Percentiles rank a stretch among this genome's conserved stretches.
These are phyloP conservation scores for Lophius piscatorius DNA, from an alignment of 2,113 vertebrate species.

Conservation along the genomic window DNA sequence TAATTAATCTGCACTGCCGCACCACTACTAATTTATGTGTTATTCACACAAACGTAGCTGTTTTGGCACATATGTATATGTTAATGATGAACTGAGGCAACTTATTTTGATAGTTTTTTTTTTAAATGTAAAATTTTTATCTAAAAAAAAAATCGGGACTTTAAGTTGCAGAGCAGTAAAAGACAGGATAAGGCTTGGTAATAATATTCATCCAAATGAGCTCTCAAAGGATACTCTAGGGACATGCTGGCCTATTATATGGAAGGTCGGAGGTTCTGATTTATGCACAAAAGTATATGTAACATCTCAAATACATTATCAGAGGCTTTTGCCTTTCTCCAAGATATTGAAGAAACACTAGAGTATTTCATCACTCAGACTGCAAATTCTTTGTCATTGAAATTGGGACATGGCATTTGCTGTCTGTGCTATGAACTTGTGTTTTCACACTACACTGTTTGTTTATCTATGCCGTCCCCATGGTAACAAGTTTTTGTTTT, in stretches of 20 bases:
- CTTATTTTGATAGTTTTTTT: not conserved
- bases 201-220: slow-evolving; percentile 44
- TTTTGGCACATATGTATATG: not conserved
- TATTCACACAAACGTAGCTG: not conserved
- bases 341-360: not conserved
- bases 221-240: not conserved
- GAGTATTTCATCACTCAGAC: slow-evolving; percentile 7
- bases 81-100: not conserved
- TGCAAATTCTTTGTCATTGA: slow-evolving; percentile 18
- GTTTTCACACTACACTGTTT: slow-evolving; percentile 22
- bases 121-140: slow-evolving; percentile 7
- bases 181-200: slow-evolving; percentile 8
- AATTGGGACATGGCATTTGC: slow-evolving; percentile 8
- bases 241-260: not conserved
- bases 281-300: slow-evolving; percentile 4
- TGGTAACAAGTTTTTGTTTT: slow-evolving; percentile 12
- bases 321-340: not conserved
- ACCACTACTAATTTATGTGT: not conserved
- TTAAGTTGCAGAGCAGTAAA: not conserved
- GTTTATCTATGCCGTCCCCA: slow-evolving; percentile 18
- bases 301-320: slow-evolving; percentile 6
- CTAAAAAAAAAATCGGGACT: not conserved
- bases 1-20: not conserved
- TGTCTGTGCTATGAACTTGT: slow-evolving; percentile 1
- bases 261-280: slow-evolving; percentile 11